Conservation (phyloP, 2,888 invertebrate genomes). For the Microplitis deprimator region DNA sequence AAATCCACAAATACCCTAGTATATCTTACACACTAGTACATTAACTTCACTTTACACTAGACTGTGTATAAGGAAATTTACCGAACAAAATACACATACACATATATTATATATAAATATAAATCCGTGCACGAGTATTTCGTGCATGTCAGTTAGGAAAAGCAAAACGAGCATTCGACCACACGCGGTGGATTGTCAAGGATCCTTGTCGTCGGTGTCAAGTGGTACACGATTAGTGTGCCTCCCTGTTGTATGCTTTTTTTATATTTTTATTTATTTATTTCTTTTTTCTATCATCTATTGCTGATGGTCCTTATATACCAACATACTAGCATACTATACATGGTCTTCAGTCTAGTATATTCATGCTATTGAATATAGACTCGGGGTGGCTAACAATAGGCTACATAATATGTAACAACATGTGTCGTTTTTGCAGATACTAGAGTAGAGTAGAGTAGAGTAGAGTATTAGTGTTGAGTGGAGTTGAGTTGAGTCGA, state of each 20-base stretch:
- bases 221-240: constrained; percentile 64
- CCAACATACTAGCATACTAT: background rate
- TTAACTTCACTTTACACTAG: background rate
- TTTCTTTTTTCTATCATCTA: constrained; percentile 13
- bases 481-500: background rate
- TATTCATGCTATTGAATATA: constrained; percentile 24
- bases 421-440: constrained; percentile 69
- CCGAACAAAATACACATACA: background rate
- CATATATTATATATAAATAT: background rate
- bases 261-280: constrained; percentile 19
- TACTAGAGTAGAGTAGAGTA: constrained; percentile 41
- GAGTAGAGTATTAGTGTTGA: constrained; percentile 3
- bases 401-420: constrained; percentile 65
- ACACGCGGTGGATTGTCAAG: constrained; percentile 40
- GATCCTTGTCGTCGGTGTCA: constrained; percentile 60
- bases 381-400: constrained; percentile 59
- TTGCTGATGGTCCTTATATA: constrained; percentile 26
- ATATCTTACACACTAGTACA: background rate
- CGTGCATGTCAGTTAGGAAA: constrained; percentile 11
- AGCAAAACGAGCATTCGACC: constrained; percentile 46
- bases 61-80: background rate
- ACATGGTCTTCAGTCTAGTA: background rate
- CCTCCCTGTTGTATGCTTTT: constrained; percentile 48
- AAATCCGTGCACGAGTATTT: background rate
- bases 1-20: constrained; percentile 13